Evolutionary conservation across 2,888 invertebrate species (phyloP).

Genomic region (Tetranychus truncatus): DNA sequence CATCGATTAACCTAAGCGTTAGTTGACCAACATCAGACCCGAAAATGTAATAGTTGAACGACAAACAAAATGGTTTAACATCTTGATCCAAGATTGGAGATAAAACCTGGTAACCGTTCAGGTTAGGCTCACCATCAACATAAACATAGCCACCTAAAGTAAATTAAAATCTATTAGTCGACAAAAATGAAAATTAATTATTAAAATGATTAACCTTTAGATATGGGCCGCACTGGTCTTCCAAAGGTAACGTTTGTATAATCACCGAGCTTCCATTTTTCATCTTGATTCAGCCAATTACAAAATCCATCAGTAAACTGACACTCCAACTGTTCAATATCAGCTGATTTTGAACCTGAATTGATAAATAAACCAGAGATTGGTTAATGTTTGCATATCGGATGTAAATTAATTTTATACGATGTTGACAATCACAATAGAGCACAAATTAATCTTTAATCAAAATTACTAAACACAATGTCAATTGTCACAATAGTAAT

Average conservation of each 20-base stretch:
- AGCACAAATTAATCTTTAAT: too few relatives aligned
- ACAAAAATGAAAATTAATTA: not conserved
- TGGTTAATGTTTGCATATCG: too few relatives aligned
- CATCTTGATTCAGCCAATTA: not conserved
- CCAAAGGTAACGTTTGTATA: not conserved
- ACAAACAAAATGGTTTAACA: not conserved
- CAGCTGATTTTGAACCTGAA: too few relatives aligned
- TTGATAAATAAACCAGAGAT: too few relatives aligned
- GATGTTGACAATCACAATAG: too few relatives aligned
- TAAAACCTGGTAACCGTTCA: not conserved
- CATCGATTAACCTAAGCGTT: not conserved
- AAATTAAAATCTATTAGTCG: not conserved
- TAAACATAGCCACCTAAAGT: not conserved
- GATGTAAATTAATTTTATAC: too few relatives aligned
- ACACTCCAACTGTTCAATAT: not conserved
- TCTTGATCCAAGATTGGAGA: not conserved
- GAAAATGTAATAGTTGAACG: not conserved
- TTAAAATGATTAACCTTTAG: not conserved
- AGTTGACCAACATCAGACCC: not conserved
- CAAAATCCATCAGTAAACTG: not conserved
- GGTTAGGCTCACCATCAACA: not conserved
- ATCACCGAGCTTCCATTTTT: not conserved
- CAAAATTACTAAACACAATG: too few relatives aligned
- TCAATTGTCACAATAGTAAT: too few relatives aligned
- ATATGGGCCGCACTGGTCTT: not conserved